Percentiles rank a stretch among this genome's conserved stretches.
phyloP scores from a whole-genome alignment of 2,113 vertebrate genomes.

The Thomomys bottae region DNA sequence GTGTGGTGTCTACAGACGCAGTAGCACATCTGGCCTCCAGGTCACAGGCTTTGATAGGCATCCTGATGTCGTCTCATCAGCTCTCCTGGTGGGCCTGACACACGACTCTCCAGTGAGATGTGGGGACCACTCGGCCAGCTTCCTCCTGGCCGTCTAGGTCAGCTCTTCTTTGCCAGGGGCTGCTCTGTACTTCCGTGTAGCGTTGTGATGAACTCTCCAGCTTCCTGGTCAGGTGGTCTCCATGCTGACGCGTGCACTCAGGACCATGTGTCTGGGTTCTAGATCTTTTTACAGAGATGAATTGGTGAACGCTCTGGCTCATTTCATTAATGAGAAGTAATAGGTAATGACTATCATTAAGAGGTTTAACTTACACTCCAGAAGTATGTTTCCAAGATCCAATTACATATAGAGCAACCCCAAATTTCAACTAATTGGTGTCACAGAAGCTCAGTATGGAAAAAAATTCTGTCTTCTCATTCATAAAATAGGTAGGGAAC shows the following conservation, averaged over 20 bases:
- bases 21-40: neutral
- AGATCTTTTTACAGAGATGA: neutral
- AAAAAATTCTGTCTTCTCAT: neutral
- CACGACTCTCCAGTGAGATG: neutral
- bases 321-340: neutral
- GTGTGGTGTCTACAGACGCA: neutral
- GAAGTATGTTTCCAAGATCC: neutral
- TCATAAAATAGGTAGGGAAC: neutral
- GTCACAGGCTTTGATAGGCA: neutral
- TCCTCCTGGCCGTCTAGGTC: neutral
- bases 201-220: neutral
- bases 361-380: neutral
- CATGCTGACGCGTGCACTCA: neutral
- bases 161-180: neutral
- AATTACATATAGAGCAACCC: neutral
- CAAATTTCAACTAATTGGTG: neutral
- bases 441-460: neutral
- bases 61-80: accelerated
- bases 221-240: neutral
- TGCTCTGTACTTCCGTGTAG: too few species aligned
- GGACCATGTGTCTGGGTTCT: neutral
- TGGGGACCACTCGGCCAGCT: neutral
- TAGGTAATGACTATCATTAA: neutral
- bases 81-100: neutral
- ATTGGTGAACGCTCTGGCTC: neutral